Percentiles rank a stretch among this genome's conserved stretches.
phyloP scores from a whole-genome alignment of 2,113 vertebrate species.

The Scopus umbretta region DNA sequence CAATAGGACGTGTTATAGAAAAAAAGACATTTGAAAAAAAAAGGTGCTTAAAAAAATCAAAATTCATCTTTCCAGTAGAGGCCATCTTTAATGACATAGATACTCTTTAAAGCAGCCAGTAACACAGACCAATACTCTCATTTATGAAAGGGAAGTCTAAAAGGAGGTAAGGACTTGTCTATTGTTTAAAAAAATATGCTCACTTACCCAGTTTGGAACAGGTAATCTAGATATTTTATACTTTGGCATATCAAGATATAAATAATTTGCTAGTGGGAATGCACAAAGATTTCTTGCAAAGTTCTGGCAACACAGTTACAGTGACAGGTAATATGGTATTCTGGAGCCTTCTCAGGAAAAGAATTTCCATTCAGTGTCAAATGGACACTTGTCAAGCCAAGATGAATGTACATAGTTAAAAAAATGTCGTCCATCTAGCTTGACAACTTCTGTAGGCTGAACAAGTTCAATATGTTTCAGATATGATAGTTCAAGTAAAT shows the following conservation, averaged over 20 bases:
- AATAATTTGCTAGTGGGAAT: background rate
- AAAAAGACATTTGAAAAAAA: background rate
- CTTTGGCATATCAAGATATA: background rate
- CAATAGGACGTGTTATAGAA: background rate
- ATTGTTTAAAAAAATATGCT: background rate
- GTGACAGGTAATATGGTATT: background rate
- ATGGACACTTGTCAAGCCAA: slow-evolving; percentile 59
- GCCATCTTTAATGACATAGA: background rate
- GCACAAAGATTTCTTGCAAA: background rate
- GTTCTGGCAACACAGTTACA: background rate
- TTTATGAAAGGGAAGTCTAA: background rate
- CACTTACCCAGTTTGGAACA: background rate
- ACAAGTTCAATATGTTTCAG: slow-evolving; percentile 59
- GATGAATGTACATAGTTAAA: slow-evolving; percentile 45
- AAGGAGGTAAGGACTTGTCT: background rate
- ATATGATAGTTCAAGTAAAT: slow-evolving; percentile 64
- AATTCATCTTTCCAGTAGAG: background rate
- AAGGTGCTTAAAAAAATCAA: background rate
- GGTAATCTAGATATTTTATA: background rate
- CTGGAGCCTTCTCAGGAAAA: slow-evolving; percentile 2
- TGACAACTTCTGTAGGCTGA: slow-evolving; percentile 50
- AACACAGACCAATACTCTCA: background rate
- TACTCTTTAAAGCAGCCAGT: background rate
- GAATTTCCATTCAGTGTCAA: slow-evolving; percentile 35
- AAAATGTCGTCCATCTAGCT: slow-evolving; percentile 32